Conservation (phyloP, 2,888 invertebrate species). For the Neoaliturus tenellus region DNA sequence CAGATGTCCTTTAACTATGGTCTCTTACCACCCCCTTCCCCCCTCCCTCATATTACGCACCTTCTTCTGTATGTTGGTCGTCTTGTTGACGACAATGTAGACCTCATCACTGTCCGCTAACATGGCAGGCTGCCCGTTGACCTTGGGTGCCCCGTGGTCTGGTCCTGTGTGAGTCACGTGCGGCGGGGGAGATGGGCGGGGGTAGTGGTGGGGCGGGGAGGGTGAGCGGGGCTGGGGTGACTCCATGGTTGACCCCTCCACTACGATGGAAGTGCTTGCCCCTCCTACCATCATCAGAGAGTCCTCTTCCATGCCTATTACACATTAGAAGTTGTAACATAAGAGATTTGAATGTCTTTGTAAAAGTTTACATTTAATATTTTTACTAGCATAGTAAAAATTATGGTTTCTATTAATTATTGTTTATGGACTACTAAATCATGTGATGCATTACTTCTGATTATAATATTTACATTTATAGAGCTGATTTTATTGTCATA, state of each 20-base stretch:
- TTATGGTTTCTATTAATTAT: too few relatives aligned
- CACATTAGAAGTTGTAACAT: neutral
- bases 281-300: constrained; percentile 61
- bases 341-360: too few relatives aligned
- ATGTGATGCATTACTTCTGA: too few relatives aligned
- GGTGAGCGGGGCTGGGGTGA: neutral
- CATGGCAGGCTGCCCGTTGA: constrained; percentile 64
- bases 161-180: too few relatives aligned
- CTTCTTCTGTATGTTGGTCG: constrained; percentile 63
- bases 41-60: too few relatives aligned
- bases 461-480: too few relatives aligned
- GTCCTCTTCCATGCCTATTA: constrained; percentile 63
- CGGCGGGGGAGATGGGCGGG: neutral
- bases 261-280: constrained; percentile 72
- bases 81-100: constrained; percentile 69
- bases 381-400: too few relatives aligned
- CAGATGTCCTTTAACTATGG: neutral
- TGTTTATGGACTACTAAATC: too few relatives aligned
- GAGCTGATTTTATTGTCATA: too few relatives aligned
- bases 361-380: too few relatives aligned
- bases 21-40: too few relatives aligned
- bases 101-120: constrained; percentile 71
- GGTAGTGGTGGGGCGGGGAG: constrained; percentile 30
- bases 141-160: constrained; percentile 49
- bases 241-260: constrained; percentile 73